phyloP scores from a whole-genome alignment of 1,140 invertebrate species.

The Zelostemma sp. region DNA sequence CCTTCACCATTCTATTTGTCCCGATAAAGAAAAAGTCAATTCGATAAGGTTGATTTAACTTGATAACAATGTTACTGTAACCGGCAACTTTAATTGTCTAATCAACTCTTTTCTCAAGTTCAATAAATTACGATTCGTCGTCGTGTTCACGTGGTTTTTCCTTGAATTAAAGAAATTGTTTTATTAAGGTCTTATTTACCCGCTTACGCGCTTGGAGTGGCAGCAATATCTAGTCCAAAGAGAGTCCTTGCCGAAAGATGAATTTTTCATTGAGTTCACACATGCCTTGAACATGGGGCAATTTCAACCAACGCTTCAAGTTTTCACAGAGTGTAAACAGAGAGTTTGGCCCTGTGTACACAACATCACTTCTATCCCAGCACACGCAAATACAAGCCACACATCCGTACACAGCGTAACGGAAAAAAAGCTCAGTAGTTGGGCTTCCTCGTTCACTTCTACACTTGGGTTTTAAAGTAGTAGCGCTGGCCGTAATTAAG shows the following conservation, averaged over 20 bases:
- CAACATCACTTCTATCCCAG: conserved; percentile 39
- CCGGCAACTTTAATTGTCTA: too few species aligned
- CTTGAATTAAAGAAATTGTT: too few species aligned
- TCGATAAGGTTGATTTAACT: too few species aligned
- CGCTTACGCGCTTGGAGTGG: too few species aligned
- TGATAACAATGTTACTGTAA: too few species aligned
- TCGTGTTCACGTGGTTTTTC: too few species aligned
- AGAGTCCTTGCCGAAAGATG: conserved; percentile 21
- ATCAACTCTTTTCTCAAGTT: too few species aligned
- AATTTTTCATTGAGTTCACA: conserved; percentile 39
- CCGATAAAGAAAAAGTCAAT: too few species aligned
- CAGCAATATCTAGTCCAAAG: neutral
- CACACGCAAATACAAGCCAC: conserved; percentile 32
- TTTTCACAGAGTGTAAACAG: conserved; percentile 43
- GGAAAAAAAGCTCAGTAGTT: conserved; percentile 20
- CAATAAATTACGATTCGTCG: too few species aligned
- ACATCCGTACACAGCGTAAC: conserved; percentile 31
- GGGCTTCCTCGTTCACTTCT: conserved; percentile 33
- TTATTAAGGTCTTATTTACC: too few species aligned
- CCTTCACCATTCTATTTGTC: too few species aligned
- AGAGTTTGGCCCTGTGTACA: conserved; percentile 41
- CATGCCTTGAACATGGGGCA: conserved; percentile 22
- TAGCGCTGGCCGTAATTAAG: conserved; percentile 41
- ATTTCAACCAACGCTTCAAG: conserved; percentile 34
- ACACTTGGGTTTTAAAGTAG: conserved; percentile 30